Evolutionary conservation across 2,113 vertebrate genomes (phyloP), one percentile per base, ranked within the genome.

Genomic region (Uropsilus gracilis): DNA sequence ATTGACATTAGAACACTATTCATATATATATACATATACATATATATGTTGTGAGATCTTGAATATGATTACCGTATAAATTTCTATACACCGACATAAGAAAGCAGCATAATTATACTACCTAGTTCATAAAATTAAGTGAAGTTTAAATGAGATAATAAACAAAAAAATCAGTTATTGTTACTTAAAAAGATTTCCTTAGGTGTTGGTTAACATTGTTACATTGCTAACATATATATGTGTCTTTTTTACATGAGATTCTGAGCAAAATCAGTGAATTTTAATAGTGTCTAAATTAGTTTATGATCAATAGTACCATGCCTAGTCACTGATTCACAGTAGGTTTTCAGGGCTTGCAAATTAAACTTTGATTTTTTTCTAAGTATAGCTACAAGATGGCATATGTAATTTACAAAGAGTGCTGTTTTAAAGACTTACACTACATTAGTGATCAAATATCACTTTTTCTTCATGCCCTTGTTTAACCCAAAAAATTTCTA

Each of bases 171-270:
- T 30, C 5, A 75, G 5, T 32, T 89, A 7, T 37, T 46, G 28
- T 26, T 82, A 22, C 18, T 5, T 14, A 46, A 72, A 64, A 63
- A n/a, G 28, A 8, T 85, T 77, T 88, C 24, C 2, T 10, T 66
- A 46, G 46, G 11, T 11, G n/a, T 8, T 26, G 11, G 9, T 59
- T 34, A 28, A 55, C 28, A n/a, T 18, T n/a, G 18, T 37, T 30
- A 5, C 44, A 0, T n/a, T 39, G 14, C 10, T 34, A 32, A 24
- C 8, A 1, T n/a, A 8, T 0, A 5, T 3, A 0, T 8, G 26
- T 46, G 34, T 71, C 22, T 20, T 63, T 69, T 34, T 37, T 20
- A 26, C 28, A 50, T 22, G n/a, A 55, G 39, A 24, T 28, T 7
- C 3, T 46, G 30, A 89, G 34, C 1, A 16, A 75, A 39, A 8